A percentile compares a stretch with the other conserved stretches of the same genome.
Conservation (phyloP, 2,113 vertebrate species). For the Crocuta crocuta region DNA sequence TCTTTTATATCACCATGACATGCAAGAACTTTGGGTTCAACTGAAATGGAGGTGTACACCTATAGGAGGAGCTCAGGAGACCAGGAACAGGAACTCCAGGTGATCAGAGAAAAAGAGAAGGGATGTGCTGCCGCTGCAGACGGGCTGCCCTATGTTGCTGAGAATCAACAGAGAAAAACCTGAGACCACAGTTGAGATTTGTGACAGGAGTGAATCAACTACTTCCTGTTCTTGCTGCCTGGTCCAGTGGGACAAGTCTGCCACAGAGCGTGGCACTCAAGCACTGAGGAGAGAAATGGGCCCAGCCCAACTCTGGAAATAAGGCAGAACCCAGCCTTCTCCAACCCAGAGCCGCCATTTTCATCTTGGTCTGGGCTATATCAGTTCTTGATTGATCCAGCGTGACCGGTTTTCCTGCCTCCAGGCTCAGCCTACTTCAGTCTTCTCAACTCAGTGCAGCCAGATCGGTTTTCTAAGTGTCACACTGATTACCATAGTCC, state of each 20-base stretch:
- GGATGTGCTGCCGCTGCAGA: background rate
- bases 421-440: background rate
- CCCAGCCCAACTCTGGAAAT: background rate
- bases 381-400: background rate
- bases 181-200: background rate
- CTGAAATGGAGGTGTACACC: background rate
- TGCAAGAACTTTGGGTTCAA: background rate
- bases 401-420: background rate
- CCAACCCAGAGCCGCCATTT: background rate
- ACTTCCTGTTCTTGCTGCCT: background rate
- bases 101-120: background rate
- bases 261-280: background rate
- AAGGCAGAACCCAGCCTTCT: background rate
- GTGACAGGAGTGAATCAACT: background rate
- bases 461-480: background rate
- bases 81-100: background rate
- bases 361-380: background rate
- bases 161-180: background rate
- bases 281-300: accelerated
- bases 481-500: background rate
- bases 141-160: background rate
- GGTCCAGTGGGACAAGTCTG: background rate
- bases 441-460: background rate
- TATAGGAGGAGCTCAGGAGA: background rate
- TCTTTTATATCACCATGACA: no score